A percentile compares a stretch with the other conserved stretches of the same genome.
Conservation (phyloP, 2,888 invertebrate genomes). For the Dendrolimus pini region DNA sequence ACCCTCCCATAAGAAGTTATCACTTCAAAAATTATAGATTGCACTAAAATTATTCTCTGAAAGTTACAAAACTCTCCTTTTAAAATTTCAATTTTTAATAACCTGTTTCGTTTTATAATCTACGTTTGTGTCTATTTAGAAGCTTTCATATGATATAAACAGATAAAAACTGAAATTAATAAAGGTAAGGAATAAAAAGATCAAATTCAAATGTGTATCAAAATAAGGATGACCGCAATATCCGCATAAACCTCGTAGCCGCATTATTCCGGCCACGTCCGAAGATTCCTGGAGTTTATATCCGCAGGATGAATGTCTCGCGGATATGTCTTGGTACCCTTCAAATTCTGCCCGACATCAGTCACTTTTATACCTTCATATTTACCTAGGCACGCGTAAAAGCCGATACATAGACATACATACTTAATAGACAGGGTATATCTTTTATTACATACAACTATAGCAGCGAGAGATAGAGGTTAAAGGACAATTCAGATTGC, state of each 20-base stretch:
- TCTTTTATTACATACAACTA: not conserved
- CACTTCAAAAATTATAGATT: too few relatives aligned
- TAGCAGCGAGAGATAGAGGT: too few relatives aligned
- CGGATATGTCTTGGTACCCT: conserved; percentile 27
- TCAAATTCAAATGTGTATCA: not conserved
- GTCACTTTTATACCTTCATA: conserved; percentile 64
- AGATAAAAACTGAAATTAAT: too few relatives aligned
- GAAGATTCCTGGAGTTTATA: conserved; percentile 1
- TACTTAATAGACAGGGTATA: conserved; percentile 18
- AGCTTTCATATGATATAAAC: too few relatives aligned
- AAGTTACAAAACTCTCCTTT: too few relatives aligned
- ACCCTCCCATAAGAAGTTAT: too few relatives aligned
- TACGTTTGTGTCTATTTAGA: too few relatives aligned
- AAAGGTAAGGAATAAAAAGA: not conserved
- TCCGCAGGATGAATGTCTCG: conserved; percentile 1
- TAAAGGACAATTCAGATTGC: too few relatives aligned
- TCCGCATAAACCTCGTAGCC: conserved; percentile 9
- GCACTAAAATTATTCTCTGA: too few relatives aligned
- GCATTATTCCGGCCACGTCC: not conserved
- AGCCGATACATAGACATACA: conserved; percentile 40
- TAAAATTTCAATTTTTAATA: too few relatives aligned
- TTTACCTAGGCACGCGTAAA: conserved; percentile 65
- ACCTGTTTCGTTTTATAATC: too few relatives aligned
- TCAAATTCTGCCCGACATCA: conserved; percentile 52
- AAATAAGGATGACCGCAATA: conserved; percentile 6